A percentile compares a stretch with the other conserved stretches of the same genome.
These are phyloP conservation scores for Escarpia spicata DNA, from an alignment of 2,888 invertebrate species.

Conservation along the genomic window DNA sequence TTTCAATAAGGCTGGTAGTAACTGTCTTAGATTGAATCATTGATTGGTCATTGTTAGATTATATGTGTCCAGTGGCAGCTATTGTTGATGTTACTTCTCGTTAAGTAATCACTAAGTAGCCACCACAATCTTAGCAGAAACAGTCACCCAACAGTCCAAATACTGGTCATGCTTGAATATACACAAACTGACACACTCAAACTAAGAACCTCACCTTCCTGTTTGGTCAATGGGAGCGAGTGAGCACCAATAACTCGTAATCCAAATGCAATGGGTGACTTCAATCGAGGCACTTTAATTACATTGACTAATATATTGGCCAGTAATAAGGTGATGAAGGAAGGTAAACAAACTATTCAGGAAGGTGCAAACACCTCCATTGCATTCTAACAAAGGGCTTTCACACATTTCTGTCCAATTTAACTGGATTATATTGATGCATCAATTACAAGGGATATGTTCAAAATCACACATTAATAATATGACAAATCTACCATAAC, in stretches of 20 bases:
- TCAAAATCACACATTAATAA: background rate
- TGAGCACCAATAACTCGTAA: background rate
- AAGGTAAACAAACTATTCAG: background rate
- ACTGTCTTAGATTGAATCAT: background rate
- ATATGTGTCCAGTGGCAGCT: background rate
- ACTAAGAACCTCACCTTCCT: background rate
- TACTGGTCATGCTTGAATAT: background rate
- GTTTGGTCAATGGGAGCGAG: background rate
- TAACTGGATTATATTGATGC: constrained; percentile 1
- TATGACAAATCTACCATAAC: background rate
- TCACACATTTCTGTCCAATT: background rate
- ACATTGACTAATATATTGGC: constrained; percentile 3
- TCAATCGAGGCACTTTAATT: background rate
- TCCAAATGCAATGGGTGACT: constrained; percentile 1
- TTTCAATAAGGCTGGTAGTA: constrained; percentile 27
- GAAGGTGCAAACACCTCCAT: background rate
- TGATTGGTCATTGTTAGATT: background rate
- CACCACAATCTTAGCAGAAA: background rate
- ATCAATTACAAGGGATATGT: background rate
- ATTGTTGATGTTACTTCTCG: background rate
- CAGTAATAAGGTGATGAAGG: background rate
- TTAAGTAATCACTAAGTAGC: background rate
- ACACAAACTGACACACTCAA: background rate
- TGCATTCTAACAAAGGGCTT: constrained; percentile 3
- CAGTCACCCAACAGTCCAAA: background rate